Percentiles rank a stretch among this genome's conserved stretches.
Conservation (phyloP, 2,113 vertebrate species). For the Saguinus imperator region DNA sequence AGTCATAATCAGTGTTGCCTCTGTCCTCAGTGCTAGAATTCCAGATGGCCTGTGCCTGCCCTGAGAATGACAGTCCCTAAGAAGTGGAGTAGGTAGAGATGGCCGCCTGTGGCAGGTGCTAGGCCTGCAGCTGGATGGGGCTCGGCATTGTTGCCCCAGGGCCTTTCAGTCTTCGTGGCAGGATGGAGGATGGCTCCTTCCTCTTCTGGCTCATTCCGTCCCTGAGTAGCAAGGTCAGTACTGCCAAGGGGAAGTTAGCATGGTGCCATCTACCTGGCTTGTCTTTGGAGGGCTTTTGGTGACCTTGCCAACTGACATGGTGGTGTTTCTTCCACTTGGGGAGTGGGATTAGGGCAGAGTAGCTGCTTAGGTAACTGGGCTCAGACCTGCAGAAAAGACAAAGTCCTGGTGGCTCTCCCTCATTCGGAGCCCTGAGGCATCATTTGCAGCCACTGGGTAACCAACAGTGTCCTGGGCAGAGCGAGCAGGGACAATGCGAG, state of each 20-base stretch:
- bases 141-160: neutral
- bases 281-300: neutral
- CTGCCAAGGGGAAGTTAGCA: neutral
- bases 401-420: neutral
- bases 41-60: neutral
- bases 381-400: neutral
- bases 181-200: neutral
- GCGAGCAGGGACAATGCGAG: neutral
- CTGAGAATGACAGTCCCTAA: neutral
- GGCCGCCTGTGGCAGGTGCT: neutral
- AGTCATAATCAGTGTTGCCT: neutral
- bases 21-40: neutral
- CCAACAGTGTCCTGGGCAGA: neutral
- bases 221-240: neutral
- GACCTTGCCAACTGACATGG: neutral
- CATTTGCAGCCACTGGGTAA: neutral
- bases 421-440: neutral
- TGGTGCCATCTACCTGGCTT: neutral
- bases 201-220: neutral
- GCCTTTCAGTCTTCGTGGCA: neutral
- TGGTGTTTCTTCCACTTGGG: neutral
- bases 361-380: neutral
- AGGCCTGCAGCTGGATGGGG: neutral
- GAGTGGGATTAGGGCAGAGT: neutral
- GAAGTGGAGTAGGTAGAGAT: neutral